Evolutionary conservation across 2,113 vertebrate genomes (phyloP), one percentile per base, ranked within the genome.

Genomic region (Ophthalmolycus amberensis): DNA sequence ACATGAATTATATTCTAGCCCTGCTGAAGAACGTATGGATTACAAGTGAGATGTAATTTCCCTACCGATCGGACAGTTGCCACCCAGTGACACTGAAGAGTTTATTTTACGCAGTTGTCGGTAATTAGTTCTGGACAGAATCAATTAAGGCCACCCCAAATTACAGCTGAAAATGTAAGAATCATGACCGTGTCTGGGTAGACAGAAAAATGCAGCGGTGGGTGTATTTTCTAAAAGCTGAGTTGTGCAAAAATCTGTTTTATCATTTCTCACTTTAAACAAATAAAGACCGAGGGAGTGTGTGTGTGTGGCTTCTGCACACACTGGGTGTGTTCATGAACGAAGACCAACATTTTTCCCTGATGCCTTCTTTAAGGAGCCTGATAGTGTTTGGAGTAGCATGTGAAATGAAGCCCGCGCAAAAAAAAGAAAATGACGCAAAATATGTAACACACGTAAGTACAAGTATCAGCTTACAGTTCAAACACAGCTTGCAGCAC

Each of bases 51-150:
- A 90, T 79, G 87, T 81, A 90, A 85, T 91, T 92, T 91, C 91
- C 88, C 85, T 66, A 34, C 87, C 72, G 40, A 87, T 85, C 91
- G 77, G 83, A 83, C 88, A 64, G 67, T 81, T 84, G 91, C 87
- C 89, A 93, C 85, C 80, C 68, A 25, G 88, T 85, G 91, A 91
- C 91, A 90, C 67, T 71, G 71, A 86, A 73, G 84, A 92, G 89
- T 90, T 95, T 93, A 92, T 93, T 94, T 93, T 93, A 93, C 85
- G 70, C 83, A 70, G 82, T 86, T 80, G 79, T 71, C 71, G 38
- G 80, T 90, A 91, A 93, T 93, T 93, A 89, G 77, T 90, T 88
- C 89, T 89, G 90, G 87, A 90, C 82, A 83, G 80, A 89, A 92
- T 91, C 87, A 92, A 93, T 94, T 89, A 90, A 85, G 73, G 82